These are phyloP conservation scores for Hiodon alosoides DNA, from an alignment of 2,113 vertebrate genomes.

Conservation along the genomic window DNA sequence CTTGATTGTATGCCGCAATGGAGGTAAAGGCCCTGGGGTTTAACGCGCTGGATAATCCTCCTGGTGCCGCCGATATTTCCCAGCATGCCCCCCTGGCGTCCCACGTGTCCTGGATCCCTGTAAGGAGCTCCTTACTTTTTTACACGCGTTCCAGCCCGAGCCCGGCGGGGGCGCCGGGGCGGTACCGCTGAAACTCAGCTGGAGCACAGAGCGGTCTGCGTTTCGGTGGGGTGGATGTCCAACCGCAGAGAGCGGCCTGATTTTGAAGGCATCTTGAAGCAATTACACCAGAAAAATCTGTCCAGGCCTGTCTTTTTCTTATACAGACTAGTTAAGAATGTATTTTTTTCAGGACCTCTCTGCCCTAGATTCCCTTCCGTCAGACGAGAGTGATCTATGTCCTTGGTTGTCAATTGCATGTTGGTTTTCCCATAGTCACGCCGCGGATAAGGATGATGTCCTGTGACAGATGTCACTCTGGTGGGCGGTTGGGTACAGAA, in stretches of 20 bases:
- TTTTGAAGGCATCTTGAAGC: constrained; percentile 31
- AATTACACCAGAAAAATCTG: constrained; percentile 23
- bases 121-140: neutral
- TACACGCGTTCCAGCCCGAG: neutral
- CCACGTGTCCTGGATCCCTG: neutral
- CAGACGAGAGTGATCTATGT: neutral
- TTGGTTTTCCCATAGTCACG: constrained; percentile 6
- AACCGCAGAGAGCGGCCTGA: constrained; percentile 6
- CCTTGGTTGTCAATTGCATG: neutral
- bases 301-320: constrained; percentile 6
- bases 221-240: constrained; percentile 11
- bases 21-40: neutral
- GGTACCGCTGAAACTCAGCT: constrained; percentile 15
- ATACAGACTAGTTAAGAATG: neutral
- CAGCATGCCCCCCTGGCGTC: too few species aligned
- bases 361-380: neutral
- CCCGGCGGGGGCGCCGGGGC: neutral
- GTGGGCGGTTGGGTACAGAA: neutral
- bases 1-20: constrained; percentile 20
- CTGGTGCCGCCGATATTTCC: too few species aligned
- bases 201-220: constrained; percentile 14
- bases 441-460: constrained; percentile 2
- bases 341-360: neutral
- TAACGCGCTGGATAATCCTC: too few species aligned
- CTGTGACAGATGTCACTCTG: constrained; percentile 15